Evolutionary conservation across 2,113 vertebrate species (phyloP), one percentile per base, ranked within the genome.

Genomic region (Probosciger aterrimus): DNA sequence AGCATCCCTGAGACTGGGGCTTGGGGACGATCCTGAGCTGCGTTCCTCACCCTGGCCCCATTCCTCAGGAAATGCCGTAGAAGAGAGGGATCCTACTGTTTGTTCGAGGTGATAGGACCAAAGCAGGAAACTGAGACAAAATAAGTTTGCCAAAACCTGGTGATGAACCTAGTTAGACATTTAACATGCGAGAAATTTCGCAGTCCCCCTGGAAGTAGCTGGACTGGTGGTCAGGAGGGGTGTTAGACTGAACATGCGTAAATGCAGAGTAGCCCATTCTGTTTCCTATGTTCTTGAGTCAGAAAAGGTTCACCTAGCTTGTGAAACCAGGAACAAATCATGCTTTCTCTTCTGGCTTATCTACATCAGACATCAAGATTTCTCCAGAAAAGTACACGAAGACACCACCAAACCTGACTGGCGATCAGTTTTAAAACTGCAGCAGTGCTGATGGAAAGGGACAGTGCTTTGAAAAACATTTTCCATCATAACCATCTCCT

Each of bases 111-210:
- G 53, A 6, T 60, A 11, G 3, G 43, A 68, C 14, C n/a, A 68
- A 25, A 80, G 53, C 41, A 75, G 63, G 31, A 74, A 47, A n/a
- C 24, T 14, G 68, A 64, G 73, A 35, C 39, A 46, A 31, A 60
- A 5, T 10, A 24, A 46, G 8, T 47, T 82, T 67, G 37, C 50
- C 55, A 27, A 28, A 30, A 15, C 5, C 23, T 70, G 41, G 52
- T 46, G 74, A 17, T 74, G 86, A 81, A 1, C 15, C 46, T 31
- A 30, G 39, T 43, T 20, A 41, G 69, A 5, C 14, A 5, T 73
- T 27, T 64, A 60, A 31, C 0, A 0, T 70, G 60, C 63, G 55
- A 62, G 64, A 33, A 68, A 23, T 44, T 13, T 18, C 23, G 22
- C 47, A 31, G 30, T 9, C 4, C 24, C 17, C 44, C 12, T 11